These are phyloP conservation scores for Paelopatides confundens DNA, from an alignment of 53 echinoderm and acorn worm genomes.

Conservation along the genomic window DNA sequence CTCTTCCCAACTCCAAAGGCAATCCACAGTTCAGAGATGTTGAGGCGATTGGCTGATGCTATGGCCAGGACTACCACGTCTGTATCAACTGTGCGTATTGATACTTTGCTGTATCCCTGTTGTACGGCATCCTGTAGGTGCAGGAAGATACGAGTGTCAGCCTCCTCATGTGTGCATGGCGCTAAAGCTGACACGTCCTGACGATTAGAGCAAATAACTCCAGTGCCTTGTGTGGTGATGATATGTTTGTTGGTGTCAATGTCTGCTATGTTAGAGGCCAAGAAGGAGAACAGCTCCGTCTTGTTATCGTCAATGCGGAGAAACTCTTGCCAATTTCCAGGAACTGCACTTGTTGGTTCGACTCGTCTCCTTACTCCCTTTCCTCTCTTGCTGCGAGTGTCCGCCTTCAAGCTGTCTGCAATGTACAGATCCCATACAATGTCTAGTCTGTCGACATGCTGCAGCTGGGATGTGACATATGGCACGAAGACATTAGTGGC, in stretches of 20 bases:
- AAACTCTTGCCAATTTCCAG: constrained; percentile 35
- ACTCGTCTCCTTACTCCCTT: neutral
- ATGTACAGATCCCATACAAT: constrained; percentile 12
- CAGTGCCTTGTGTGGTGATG: constrained; percentile 37
- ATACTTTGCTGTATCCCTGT: constrained; percentile 43
- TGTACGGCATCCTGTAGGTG: constrained; percentile 46
- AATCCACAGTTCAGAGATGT: constrained; percentile 31
- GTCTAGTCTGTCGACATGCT: constrained; percentile 4
- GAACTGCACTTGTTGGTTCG: neutral
- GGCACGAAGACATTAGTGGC: constrained; percentile 38
- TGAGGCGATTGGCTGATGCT: constrained; percentile 6
- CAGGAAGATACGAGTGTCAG: constrained; percentile 57
- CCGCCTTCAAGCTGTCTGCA: constrained; percentile 6
- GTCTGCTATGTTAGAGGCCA: neutral
- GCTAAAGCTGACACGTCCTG: constrained; percentile 16
- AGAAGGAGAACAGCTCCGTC: constrained; percentile 16
- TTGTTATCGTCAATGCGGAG: constrained; percentile 43
- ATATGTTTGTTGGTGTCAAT: constrained; percentile 37
- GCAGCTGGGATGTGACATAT: constrained; percentile 22
- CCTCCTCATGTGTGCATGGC: constrained; percentile 60
- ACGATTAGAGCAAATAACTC: constrained; percentile 16
- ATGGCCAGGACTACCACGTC: constrained; percentile 55
- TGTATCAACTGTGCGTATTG: constrained; percentile 54
- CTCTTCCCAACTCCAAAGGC: constrained; percentile 7
- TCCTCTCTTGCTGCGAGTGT: constrained; percentile 20